Conservation (phyloP, 2,797 vertebrate genomes). For the Atherinosoma microstoma region DNA sequence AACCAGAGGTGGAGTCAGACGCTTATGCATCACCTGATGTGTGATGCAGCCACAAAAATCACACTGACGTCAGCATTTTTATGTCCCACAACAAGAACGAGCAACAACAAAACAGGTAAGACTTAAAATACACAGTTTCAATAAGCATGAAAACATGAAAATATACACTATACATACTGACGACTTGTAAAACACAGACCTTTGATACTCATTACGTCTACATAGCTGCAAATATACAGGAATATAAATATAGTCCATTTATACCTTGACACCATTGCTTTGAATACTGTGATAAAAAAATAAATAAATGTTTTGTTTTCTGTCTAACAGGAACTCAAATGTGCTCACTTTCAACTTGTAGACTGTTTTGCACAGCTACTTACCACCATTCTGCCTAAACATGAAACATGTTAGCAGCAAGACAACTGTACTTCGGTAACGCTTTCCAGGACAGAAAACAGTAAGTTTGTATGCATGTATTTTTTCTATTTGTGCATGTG, state of each 20-base stretch:
- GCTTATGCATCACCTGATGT: constrained; percentile 18
- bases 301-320: constrained; percentile 60
- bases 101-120: constrained; percentile 77
- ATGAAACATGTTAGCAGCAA: background rate
- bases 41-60: constrained; percentile 9
- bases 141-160: constrained; percentile 85
- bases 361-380: constrained; percentile 18
- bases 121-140: constrained; percentile 80
- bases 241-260: constrained; percentile 81
- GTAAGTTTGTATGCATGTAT: constrained; percentile 1
- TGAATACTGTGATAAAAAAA: constrained; percentile 67
- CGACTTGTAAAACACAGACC: constrained; percentile 79
- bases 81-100: constrained; percentile 37
- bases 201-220: constrained; percentile 82
- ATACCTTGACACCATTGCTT: constrained; percentile 67
- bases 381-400: constrained; percentile 18
- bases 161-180: constrained; percentile 78
- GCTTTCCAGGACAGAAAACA: background rate
- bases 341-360: constrained; percentile 36
- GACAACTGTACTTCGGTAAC: constrained; percentile 5
- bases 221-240: constrained; percentile 88
- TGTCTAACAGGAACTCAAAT: constrained; percentile 38
- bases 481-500: constrained; percentile 25
- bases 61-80: constrained; percentile 12
- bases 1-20: constrained; percentile 24